These are phyloP conservation scores for Prunella strophiata DNA, from an alignment of 2,797 vertebrate species.

Conservation along the genomic window DNA sequence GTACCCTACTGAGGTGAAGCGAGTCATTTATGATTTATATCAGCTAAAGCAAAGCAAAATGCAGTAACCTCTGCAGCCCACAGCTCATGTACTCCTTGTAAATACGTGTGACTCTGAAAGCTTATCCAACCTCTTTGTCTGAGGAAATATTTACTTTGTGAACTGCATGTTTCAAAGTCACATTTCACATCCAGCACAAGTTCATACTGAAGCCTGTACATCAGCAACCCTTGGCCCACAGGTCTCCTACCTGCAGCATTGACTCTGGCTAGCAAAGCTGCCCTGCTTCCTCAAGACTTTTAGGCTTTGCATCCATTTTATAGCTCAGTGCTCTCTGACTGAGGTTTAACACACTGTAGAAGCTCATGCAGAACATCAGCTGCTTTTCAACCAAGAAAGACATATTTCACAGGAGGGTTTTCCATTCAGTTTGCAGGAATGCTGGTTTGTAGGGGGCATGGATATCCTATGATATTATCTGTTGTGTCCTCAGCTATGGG, in stretches of 20 bases:
- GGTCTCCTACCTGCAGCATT: fast-evolving
- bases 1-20: background rate
- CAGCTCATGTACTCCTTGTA: background rate
- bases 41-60: background rate
- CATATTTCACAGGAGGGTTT: fast-evolving
- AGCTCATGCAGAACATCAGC: background rate
- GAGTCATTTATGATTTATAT: background rate
- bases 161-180: background rate
- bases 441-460: background rate
- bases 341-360: background rate
- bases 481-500: background rate
- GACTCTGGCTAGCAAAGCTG: fast-evolving
- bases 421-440: background rate
- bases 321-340: background rate
- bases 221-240: background rate
- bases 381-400: background rate
- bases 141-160: background rate
- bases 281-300: background rate
- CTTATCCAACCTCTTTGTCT: background rate
- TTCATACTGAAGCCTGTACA: background rate
- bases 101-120: background rate
- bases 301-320: background rate
- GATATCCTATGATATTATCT: background rate
- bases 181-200: background rate
- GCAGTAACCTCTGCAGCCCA: background rate